Evolutionary conservation across 2,797 vertebrate species (phyloP), one percentile per base, ranked within the genome.

Genomic region (Hozukius guyotensis): DNA sequence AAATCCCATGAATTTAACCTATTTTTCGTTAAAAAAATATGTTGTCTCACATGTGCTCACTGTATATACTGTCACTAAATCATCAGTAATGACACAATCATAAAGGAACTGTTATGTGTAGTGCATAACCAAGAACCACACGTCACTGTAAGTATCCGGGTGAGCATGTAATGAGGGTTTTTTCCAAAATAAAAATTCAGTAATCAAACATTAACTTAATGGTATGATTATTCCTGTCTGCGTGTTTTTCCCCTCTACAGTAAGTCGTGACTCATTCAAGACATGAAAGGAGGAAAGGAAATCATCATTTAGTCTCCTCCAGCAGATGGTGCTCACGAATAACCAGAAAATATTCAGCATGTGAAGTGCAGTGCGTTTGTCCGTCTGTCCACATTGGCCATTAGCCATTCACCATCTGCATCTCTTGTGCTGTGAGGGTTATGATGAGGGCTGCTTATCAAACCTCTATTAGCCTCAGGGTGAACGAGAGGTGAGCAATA

Each of bases 301-400:
- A 68, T 67, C 22, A 71, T 65, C 70, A 52, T 62, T 76, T 59
- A 12, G 9, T 53, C 73, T 88, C 69, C 63, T 87, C 93, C 94
- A 93, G 91, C 90, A 94, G 92, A 90, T 94, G 94, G 93, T 67
- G 91, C 94, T 90, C 85, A 80, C 4, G 61, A 85, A 86, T 83
- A 86, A 82, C 73, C 55, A 55, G 71, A 49, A 57, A 69, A 38
- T 8, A 25, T 13, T 16, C 20, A 25, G 56, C 6, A 36, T 49
- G 34, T 56, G 59, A 63, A 66, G 70, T 4, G 36, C 24, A n/a
- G 52, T 69, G 57, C 6, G 2, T 68, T 65, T 77, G 22, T 84
- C 55, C 9, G 6, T 83, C 70, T 32, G 53, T 82, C 75, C 34
- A 25, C 32, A 34, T 22, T 31, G 61, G 65, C 73, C 76, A 85